phyloP scores from a whole-genome alignment of 1,140 invertebrate genomes.

The Drosophila obscura region DNA sequence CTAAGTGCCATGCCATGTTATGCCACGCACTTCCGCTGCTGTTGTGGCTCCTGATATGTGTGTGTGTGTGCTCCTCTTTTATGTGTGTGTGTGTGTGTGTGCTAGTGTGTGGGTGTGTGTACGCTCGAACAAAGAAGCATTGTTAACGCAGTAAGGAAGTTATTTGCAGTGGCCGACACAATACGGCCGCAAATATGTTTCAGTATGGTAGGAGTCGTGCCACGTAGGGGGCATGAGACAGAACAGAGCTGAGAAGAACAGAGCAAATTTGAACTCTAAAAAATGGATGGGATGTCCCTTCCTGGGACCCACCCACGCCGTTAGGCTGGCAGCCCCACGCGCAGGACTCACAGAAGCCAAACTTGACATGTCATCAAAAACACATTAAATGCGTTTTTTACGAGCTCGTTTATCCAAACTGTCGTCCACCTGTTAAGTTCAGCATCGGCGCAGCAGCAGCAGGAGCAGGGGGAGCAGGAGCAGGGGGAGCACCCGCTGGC shows the following conservation, averaged over 20 bases:
- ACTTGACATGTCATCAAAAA: slow-evolving; percentile 83
- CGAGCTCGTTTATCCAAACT: slow-evolving; percentile 75
- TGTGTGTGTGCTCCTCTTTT: not conserved
- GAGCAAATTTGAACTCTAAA: slow-evolving; percentile 62
- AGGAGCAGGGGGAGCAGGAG: not conserved
- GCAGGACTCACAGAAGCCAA: slow-evolving; percentile 9
- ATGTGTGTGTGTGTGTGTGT: slow-evolving; percentile 5
- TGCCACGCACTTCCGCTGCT: slow-evolving; percentile 54
- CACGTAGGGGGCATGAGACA: slow-evolving; percentile 1
- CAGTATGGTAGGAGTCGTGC: not conserved
- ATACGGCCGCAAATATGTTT: slow-evolving; percentile 42
- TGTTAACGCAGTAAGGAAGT: slow-evolving; percentile 63
- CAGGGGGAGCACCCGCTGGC: slow-evolving; percentile 5
- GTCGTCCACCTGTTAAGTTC: slow-evolving; percentile 72
- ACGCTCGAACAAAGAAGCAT: slow-evolving; percentile 64
- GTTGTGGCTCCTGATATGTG: slow-evolving; percentile 15
- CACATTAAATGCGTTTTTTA: slow-evolving; percentile 81
- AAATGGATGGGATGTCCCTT: slow-evolving; percentile 29
- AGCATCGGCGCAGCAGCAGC: slow-evolving; percentile 6
- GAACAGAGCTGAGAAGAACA: slow-evolving; percentile 14
- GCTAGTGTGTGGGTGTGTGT: slow-evolving; percentile 23
- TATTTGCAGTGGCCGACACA: slow-evolving; percentile 59
- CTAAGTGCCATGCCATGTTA: slow-evolving; percentile 65
- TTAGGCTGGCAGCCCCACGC: slow-evolving; percentile 23
- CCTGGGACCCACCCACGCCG: slow-evolving; percentile 29